Evolutionary conservation across 2,888 invertebrate species (phyloP), one percentile per base, ranked within the genome.

Genomic region (Yponomeuta plumbellus): DNA sequence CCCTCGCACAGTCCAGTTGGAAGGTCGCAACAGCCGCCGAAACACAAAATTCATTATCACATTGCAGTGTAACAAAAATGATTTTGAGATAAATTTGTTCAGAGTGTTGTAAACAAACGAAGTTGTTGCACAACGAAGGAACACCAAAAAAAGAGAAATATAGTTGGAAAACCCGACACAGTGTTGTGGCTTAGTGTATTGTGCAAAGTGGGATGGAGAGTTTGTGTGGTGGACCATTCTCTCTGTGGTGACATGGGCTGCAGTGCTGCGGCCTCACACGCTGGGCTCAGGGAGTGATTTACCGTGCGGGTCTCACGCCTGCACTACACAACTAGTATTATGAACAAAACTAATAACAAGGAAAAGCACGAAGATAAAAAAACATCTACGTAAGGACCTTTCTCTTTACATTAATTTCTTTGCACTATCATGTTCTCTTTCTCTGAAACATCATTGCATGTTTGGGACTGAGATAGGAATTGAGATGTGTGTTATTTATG

Each of bases 331-430:
- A 77, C 80, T 83, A 82, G 80, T 86, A 91, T 85, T 86, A 91
- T 92, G 92, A 91, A 91, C 84, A 91, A 90, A 80, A 86, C 90
- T 74, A 84, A 84, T 81, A 90, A 80, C 81, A 88, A 91, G 80
- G 90, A 91, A 70, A 91, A 92, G 78, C 90, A 86, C 76, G 91
- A 92, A 78, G 91, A 91, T 69, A 92, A 92, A 81, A 84, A 90
- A 82, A 85, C 86, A 77, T 91, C 91, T 75, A 87, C 84, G 91
- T 92, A 85, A 90, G 91, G 71, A 69, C n/a, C 39, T n/a, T 52
- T 66, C 61, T 62, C 26, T 61, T 61, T 23, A 23, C 61, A 39
- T 62, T n/a, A n/a, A 1, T 39, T 5, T 34, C 34, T 4, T 34
- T 34, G 6, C 34, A 26, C 26, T 26, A 5, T 26, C 26, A 26